These are phyloP conservation scores for Ceryle rudis DNA, from an alignment of 2,797 vertebrate genomes.

Conservation along the genomic window DNA sequence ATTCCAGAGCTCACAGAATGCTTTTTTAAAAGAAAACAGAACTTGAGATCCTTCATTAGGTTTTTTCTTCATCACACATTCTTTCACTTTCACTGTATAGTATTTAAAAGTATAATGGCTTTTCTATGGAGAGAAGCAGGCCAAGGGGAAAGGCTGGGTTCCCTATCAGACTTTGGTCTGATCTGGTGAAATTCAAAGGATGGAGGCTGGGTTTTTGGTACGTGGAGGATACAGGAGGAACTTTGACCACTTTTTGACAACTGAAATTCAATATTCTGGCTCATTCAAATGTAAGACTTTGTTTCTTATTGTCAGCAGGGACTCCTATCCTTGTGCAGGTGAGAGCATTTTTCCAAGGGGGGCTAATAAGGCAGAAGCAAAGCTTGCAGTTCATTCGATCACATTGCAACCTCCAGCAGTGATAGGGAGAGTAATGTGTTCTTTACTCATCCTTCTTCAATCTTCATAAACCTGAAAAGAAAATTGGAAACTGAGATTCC, in stretches of 20 bases:
- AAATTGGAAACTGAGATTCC: neutral
- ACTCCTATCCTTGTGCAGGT: neutral
- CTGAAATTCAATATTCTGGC: neutral
- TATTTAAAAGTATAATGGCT: neutral
- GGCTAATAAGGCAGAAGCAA: constrained; percentile 22
- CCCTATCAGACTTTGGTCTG: neutral
- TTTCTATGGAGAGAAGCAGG: neutral
- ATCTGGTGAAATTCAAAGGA: neutral
- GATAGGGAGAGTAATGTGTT: neutral
- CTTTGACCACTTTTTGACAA: neutral
- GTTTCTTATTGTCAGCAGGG: constrained; percentile 24
- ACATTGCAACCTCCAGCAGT: constrained; percentile 15
- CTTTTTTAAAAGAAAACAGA: neutral
- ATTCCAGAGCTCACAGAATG: neutral
- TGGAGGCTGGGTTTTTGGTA: neutral
- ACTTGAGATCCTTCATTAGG: neutral
- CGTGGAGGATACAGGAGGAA: neutral
- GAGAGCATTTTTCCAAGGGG: constrained; percentile 10
- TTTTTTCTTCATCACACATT: neutral
- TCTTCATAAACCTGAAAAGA: neutral
- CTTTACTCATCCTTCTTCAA: neutral
- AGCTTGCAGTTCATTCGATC: neutral
- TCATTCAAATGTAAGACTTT: neutral
- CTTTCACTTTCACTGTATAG: neutral
- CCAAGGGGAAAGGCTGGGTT: neutral